These are phyloP conservation scores for Drosophila nr. perissopoda DNA, from an alignment of 2,888 invertebrate species.

Conservation along the genomic window DNA sequence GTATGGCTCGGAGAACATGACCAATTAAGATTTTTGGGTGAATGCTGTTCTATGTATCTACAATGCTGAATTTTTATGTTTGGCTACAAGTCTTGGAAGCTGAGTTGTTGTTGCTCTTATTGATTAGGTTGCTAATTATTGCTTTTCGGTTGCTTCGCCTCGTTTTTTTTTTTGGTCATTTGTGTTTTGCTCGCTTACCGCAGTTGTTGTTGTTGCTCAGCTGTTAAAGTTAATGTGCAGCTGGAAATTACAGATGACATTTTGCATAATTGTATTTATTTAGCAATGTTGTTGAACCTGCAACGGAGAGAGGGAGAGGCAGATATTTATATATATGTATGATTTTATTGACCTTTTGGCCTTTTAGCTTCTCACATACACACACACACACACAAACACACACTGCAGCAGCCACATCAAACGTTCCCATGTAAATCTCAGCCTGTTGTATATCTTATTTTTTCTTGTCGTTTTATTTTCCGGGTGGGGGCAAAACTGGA, in stretches of 20 bases:
- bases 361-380: constrained; percentile 25
- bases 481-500: constrained; percentile 11
- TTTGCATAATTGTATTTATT: constrained; percentile 13
- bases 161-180: constrained; percentile 44
- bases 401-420: constrained; percentile 2
- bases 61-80: constrained; percentile 14
- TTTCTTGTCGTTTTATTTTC: constrained; percentile 1
- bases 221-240: constrained; percentile 1
- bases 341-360: constrained; percentile 46
- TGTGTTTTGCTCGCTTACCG: constrained; percentile 9
- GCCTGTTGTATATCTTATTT: constrained; percentile 17
- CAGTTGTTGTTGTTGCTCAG: constrained; percentile 16
- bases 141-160: constrained; percentile 57
- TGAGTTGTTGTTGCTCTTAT: constrained; percentile 12
- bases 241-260: not conserved
- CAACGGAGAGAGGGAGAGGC: not conserved
- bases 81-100: constrained; percentile 31
- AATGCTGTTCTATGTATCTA: constrained; percentile 1
- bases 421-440: constrained; percentile 1
- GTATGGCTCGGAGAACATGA: constrained; percentile 82
- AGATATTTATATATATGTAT: not conserved
- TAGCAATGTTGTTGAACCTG: constrained; percentile 1
- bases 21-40: constrained; percentile 26
- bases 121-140: constrained; percentile 68
- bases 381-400: constrained; percentile 8